Conservation (phyloP, 2,113 vertebrate genomes). For the Charina bottae region DNA sequence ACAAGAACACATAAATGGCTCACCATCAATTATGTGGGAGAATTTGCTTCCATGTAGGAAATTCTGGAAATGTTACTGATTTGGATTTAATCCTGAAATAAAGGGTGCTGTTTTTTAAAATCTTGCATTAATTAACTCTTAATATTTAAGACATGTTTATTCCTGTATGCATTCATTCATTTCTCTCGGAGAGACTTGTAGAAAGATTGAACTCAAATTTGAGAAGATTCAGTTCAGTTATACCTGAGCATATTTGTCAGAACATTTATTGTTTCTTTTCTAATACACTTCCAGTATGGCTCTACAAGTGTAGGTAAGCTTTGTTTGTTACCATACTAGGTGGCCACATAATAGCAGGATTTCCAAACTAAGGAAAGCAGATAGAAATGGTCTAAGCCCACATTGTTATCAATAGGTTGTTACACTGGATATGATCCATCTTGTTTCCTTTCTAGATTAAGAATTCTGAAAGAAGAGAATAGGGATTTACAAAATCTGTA, state of each 20-base stretch:
- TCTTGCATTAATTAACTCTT: background rate
- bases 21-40: conserved; percentile 6
- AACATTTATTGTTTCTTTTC: background rate
- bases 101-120: background rate
- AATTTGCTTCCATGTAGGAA: conserved; percentile 11
- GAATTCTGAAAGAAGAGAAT: background rate
- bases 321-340: background rate
- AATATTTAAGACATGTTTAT: background rate
- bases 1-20: conserved; percentile 9
- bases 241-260: background rate
- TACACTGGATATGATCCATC: background rate
- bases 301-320: background rate
- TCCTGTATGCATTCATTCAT: background rate
- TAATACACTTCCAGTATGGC: background rate
- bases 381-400: background rate
- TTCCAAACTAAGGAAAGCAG: background rate
- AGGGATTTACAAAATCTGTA: background rate
- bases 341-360: background rate
- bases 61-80: conserved; percentile 19
- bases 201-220: background rate
- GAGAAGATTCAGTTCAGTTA: background rate
- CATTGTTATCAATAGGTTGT: background rate
- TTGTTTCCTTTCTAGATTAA: background rate
- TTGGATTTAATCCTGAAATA: conserved; percentile 25
- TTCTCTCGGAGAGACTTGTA: background rate